Percentiles rank a stretch among this genome's conserved stretches.
Conservation (phyloP, 2,888 invertebrate genomes). For the Sylvicola cinctus region DNA sequence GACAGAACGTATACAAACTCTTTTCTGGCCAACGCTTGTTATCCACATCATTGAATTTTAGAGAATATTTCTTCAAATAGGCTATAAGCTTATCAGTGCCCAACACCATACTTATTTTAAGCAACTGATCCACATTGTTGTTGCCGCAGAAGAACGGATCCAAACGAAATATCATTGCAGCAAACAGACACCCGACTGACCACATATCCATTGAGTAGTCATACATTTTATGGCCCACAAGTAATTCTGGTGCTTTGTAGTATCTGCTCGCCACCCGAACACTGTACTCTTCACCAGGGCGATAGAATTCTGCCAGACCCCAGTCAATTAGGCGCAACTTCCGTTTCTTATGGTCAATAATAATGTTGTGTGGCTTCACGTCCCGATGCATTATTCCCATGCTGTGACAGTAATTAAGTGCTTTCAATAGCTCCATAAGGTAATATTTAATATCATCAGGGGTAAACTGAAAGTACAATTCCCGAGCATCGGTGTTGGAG, state of each 20-base stretch:
- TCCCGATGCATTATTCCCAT: conserved; percentile 99
- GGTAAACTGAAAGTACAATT: conserved; percentile 96
- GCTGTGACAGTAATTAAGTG: conserved; percentile 98
- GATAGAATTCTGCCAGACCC: conserved; percentile 99
- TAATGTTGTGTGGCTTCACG: conserved; percentile 99
- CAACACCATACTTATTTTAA: conserved; percentile 96
- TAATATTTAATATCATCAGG: conserved; percentile 99
- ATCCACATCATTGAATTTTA: conserved; percentile 92
- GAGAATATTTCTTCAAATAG: conserved; percentile 99
- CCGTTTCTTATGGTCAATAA: conserved; percentile 99
- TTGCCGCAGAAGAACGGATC: conserved; percentile 99
- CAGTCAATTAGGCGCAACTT: conserved; percentile 98
- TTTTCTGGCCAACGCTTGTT: conserved; percentile 83
- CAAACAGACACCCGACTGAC: conserved; percentile 99
- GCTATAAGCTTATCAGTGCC: conserved; percentile 98
- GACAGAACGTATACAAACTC: conserved; percentile 98
- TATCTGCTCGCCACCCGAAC: conserved; percentile 98
- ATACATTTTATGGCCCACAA: conserved; percentile 99
- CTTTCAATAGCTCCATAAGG: conserved; percentile 93
- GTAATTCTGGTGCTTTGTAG: conserved; percentile 88
- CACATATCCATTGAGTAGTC: conserved; percentile 99
- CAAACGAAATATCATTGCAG: conserved; percentile 99
- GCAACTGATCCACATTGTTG: conserved; percentile 99
- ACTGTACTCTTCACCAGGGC: conserved; percentile 99
- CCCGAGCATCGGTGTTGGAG: conserved; percentile 99